Evolutionary conservation across 2,113 vertebrate genomes (phyloP), one percentile per base, ranked within the genome.

Genomic region (Potamarius usumacintae): DNA sequence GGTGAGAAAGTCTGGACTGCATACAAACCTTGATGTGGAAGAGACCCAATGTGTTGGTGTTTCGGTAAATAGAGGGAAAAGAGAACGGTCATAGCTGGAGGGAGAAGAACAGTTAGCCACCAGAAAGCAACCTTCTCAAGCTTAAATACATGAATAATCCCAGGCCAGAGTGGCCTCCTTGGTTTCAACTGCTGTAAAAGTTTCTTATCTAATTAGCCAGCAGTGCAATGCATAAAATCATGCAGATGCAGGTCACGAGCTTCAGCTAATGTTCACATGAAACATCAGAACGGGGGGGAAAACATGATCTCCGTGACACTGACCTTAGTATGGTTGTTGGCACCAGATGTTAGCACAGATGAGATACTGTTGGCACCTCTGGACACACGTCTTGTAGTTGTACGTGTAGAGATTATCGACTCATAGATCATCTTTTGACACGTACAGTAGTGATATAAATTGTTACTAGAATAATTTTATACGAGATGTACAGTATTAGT

Each of bases 1-100:
- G 92, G 93, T 91, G 92, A 90, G 88, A 92, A 91, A 82, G 65
- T 83, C 85, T 88, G 53, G 55, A 89, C 84, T 86, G 27, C 77
- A 86, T 90, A 87, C 81, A 90, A 77, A 85, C 58, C 25, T 74
- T 63, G 15, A 27, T 78, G 84, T 27, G n/a, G 50, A 50, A 4
- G 57, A 83, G 52, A 76, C 10, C 6, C 42, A 74, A 15, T 77
- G 48, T 55, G 48, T 34, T 69, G 27, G 22, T 17, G 80, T 42
- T 42, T 48, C 48, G 25, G 48, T 53, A 84, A 84, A 72, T 57
- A 53, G 57, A 65, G 4, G 34, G 14, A 25, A 69, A 67, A 62
- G 11, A 30, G 71, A 77, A 76, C 34, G 48, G 71, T 85, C 84
- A 12, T 42, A 27, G 57, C 42, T 48, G 5, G 57, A 77, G 84